Evolutionary conservation across 23 tunicate species (phyloP), one percentile per base, ranked within the genome.

Genomic region (Styela plicata): DNA sequence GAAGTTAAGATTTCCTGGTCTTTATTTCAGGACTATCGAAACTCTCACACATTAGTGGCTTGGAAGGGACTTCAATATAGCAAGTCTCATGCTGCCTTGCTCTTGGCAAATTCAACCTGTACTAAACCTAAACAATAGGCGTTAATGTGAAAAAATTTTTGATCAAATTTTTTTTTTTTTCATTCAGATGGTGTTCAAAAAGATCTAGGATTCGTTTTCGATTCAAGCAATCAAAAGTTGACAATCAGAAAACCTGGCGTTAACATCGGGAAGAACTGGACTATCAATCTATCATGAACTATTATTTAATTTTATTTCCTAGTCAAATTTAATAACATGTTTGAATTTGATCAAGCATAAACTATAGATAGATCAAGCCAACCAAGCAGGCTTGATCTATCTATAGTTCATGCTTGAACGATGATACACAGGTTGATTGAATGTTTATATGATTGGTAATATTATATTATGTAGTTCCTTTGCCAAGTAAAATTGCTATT

Each of bases 231-330:
- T 25, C 74, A 77, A 66, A 53, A 80, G 24, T 63, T 93, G 33
- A 93, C 93, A 17, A 76, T 93, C 7, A 85, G 98, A 24, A 93
- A 93, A 77, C 98, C 98, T 2, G 98, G 85, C 1, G 98, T 88
- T 17, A 93, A 93, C 61, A 83, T 93, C 82, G 79, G 82, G 30
- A 88, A 83, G 70, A 86, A 93, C 74, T 93, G 93, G 93, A 34
- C 75, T 1, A 93, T 93, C 34, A 32, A 5, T 30, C 26, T 71
- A 27, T 71, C 77, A 2, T 71, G 36, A 71, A 21, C 29, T 32
- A 22, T 26, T 68, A 28, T 26, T 71, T 44, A 7, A 44, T 13
- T 44, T 13, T 44, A 7, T 44, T 5, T 5, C 13, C 57, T 44
- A 13, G 57, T 44, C 57, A 44, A 44, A 44, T 5, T 44, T 44